A percentile compares a stretch with the other conserved stretches of the same genome.
Evolutionary conservation across 1,140 invertebrate genomes (phyloP).

Genomic region (Sweltsa coloradensis): DNA sequence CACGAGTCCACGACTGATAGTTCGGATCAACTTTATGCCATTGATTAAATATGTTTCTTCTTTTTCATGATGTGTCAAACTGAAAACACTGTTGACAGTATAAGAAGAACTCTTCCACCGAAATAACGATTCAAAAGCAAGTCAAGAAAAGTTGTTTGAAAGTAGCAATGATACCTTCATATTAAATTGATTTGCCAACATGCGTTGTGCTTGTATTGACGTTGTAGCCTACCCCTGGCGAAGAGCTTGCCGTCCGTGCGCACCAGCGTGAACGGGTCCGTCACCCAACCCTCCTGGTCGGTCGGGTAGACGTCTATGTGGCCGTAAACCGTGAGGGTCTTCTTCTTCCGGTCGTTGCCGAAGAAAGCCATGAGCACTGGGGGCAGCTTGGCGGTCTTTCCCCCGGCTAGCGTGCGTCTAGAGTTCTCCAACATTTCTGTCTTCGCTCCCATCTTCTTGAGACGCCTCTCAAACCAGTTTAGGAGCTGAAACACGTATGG

Average conservation of each 20-base stretch:
- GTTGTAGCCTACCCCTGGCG: conserved; percentile 84
- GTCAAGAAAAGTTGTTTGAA: too few species aligned
- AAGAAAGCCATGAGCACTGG: conserved; percentile 77
- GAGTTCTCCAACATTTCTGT: conserved; percentile 70
- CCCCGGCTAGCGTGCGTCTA: conserved; percentile 54
- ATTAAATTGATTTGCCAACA: too few species aligned
- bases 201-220: too few species aligned
- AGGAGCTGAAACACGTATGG: too few species aligned
- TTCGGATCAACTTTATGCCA: too few species aligned
- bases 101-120: too few species aligned
- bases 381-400: conserved; percentile 62
- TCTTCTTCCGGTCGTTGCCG: conserved; percentile 74
- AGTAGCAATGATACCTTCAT: too few species aligned
- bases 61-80: too few species aligned
- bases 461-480: conserved; percentile 59
- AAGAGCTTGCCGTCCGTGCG: conserved; percentile 85
- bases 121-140: too few species aligned
- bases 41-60: too few species aligned
- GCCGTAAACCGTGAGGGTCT: conserved; percentile 90
- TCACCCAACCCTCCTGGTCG: conserved; percentile 85
- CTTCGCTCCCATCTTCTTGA: conserved; percentile 62
- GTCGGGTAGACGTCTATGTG: conserved; percentile 98
- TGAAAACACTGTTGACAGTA: too few species aligned
- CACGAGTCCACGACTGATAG: too few species aligned
- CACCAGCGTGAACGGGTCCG: conserved; percentile 83